Percentiles rank a stretch among this genome's conserved stretches.
Conservation (phyloP, 2,797 vertebrate species). For the Sciurus carolinensis region DNA sequence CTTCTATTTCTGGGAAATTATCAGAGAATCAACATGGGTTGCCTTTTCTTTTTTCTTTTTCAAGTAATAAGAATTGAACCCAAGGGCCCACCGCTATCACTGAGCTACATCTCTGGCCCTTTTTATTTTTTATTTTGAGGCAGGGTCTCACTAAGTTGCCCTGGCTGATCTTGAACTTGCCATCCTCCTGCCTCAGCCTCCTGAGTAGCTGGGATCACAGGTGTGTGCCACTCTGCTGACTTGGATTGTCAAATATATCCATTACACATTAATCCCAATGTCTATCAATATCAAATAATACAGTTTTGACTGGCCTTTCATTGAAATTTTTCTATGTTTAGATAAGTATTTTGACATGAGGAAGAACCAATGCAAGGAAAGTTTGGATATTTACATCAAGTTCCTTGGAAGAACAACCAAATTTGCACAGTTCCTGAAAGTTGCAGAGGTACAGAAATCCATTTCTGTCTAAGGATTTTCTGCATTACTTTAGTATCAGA, state of each 20-base stretch:
- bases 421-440: constrained; percentile 96
- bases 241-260: neutral
- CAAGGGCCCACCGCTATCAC: too few relatives aligned
- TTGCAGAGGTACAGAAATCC: constrained; percentile 94
- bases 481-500: constrained; percentile 81
- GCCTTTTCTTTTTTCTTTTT: too few relatives aligned
- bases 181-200: too few relatives aligned
- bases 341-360: constrained; percentile 99
- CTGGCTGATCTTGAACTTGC: too few relatives aligned
- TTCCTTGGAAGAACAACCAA: constrained; percentile 97
- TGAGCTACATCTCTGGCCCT: too few relatives aligned
- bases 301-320: constrained; percentile 29
- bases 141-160: too few relatives aligned
- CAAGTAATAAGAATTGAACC: too few relatives aligned
- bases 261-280: neutral
- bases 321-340: constrained; percentile 83
- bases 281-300: neutral
- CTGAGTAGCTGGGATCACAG: too few relatives aligned
- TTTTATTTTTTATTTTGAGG: too few relatives aligned
- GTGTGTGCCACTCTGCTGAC: too few relatives aligned
- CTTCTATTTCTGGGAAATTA: constrained; percentile 50
- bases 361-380: constrained; percentile 97
- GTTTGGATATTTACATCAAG: constrained; percentile 98
- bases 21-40: neutral
- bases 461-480: constrained; percentile 46